Conservation (phyloP, 2,797 vertebrate species). For the Novumbra hubbsi region DNA sequence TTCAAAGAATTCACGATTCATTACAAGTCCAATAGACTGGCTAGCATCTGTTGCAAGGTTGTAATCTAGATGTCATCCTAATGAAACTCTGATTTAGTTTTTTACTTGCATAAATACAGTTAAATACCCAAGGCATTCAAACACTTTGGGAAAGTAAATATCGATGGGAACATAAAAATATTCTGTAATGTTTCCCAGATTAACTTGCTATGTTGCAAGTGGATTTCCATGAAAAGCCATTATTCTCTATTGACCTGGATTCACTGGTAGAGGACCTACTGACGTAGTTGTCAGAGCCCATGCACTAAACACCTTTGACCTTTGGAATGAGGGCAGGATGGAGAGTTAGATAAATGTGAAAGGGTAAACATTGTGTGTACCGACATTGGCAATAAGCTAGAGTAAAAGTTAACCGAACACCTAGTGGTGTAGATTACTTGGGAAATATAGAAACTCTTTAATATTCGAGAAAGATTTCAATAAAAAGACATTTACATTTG, state of each 20-base stretch:
- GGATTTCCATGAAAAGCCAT: slow-evolving; percentile 24
- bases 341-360: slow-evolving; percentile 47
- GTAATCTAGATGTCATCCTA: slow-evolving; percentile 74
- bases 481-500: background rate
- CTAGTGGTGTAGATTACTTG: slow-evolving; percentile 37
- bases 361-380: slow-evolving; percentile 50
- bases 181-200: background rate
- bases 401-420: slow-evolving; percentile 52
- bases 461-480: background rate
- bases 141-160: background rate
- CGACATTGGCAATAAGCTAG: slow-evolving; percentile 49
- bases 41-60: slow-evolving; percentile 77
- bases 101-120: slow-evolving; percentile 32
- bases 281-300: slow-evolving; percentile 50
- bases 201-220: background rate
- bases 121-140: slow-evolving; percentile 16
- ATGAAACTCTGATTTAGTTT: slow-evolving; percentile 69
- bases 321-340: slow-evolving; percentile 54
- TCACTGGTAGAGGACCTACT: slow-evolving; percentile 41
- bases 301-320: slow-evolving; percentile 59
- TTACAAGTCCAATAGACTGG: slow-evolving; percentile 72
- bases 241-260: slow-evolving; percentile 33
- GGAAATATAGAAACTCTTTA: background rate
- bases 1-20: slow-evolving; percentile 78
- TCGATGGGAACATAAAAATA: background rate